These are phyloP conservation scores for Nothura maculosa DNA, from an alignment of 2,797 vertebrate species.

Conservation along the genomic window DNA sequence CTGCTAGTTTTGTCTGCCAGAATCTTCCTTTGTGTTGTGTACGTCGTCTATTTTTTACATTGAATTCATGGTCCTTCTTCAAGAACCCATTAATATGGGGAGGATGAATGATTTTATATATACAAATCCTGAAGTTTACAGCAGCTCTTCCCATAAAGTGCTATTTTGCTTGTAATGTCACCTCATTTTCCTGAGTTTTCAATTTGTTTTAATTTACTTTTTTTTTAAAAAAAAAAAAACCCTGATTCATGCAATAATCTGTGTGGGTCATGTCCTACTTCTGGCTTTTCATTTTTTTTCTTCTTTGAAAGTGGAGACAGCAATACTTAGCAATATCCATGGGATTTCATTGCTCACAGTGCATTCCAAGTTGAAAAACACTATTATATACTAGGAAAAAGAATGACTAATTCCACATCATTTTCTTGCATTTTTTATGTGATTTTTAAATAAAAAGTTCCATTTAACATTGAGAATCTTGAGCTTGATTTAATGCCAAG, in stretches of 20 bases:
- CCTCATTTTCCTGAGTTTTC: background rate
- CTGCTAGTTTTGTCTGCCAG: background rate
- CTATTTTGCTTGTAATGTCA: background rate
- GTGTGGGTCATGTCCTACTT: fast-evolving
- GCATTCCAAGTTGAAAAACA: background rate
- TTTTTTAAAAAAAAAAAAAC: too few relatives aligned
- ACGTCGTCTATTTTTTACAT: fast-evolving
- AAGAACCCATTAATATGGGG: background rate
- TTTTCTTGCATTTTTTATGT: background rate
- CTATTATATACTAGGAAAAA: background rate
- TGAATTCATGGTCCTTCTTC: fast-evolving
- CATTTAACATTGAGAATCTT: background rate
- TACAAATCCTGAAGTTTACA: background rate
- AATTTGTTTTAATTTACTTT: background rate
- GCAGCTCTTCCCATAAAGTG: background rate
- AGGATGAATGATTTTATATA: background rate
- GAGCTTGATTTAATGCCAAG: background rate
- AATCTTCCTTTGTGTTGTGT: fast-evolving
- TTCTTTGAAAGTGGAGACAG: background rate
- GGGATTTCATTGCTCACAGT: background rate
- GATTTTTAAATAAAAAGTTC: background rate
- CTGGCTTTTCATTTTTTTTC: background rate
- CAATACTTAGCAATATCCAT: background rate
- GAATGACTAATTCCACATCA: background rate
- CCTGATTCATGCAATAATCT: background rate